These are phyloP conservation scores for Anneissia japonica DNA, from an alignment of 35 echinoderm and acorn worm species.

Conservation along the genomic window DNA sequence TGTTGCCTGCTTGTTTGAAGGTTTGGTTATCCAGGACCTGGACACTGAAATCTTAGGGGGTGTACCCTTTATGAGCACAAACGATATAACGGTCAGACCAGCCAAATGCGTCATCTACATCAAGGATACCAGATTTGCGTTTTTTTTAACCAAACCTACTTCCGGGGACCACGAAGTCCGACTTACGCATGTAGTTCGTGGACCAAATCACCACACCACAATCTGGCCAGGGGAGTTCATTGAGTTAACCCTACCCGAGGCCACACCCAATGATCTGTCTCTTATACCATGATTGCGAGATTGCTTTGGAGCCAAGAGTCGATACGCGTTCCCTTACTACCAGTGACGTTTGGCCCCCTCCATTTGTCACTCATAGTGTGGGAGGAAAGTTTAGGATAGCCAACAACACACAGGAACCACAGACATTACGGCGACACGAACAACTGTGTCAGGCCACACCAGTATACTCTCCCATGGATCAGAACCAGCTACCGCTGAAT, in stretches of 20 bases:
- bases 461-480: not conserved
- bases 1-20: constrained; percentile 41
- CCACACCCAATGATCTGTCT: not conserved
- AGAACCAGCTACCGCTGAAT: not conserved
- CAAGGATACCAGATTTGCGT: not conserved
- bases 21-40: constrained; percentile 48
- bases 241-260: constrained; percentile 1
- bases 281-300: not conserved
- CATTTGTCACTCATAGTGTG: not conserved
- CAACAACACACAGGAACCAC: not conserved
- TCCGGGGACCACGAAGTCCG: not conserved
- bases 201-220: not conserved
- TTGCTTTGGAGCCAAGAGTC: not conserved
- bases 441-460: not conserved
- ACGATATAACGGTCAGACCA: constrained; percentile 25
- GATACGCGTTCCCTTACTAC: not conserved
- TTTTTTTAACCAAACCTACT: not conserved
- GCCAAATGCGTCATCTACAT: not conserved
- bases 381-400: not conserved
- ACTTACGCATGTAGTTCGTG: not conserved
- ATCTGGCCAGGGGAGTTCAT: constrained; percentile 25
- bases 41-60: constrained; percentile 59
- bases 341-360: not conserved
- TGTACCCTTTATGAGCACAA: constrained; percentile 54
- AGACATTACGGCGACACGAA: not conserved